phyloP scores from a whole-genome alignment of 1,140 invertebrate species.

The Zaprionus capensis region DNA sequence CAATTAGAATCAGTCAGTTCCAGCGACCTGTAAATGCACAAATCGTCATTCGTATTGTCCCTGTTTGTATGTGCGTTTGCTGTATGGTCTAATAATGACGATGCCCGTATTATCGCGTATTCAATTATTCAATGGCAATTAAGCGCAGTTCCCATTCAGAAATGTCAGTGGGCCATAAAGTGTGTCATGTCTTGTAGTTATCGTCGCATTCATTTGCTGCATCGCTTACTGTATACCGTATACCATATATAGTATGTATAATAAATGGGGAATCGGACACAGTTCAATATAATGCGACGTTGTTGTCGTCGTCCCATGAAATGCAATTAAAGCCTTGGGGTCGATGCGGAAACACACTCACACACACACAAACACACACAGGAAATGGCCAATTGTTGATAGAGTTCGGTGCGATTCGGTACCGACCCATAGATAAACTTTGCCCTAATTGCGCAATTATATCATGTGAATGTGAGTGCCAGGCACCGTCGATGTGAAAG shows the following conservation, averaged over 20 bases:
- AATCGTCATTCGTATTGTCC: neutral
- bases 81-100: neutral
- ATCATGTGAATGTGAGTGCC: constrained; percentile 46
- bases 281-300: constrained; percentile 5
- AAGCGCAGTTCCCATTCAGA: neutral
- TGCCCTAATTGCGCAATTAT: constrained; percentile 70
- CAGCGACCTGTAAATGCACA: neutral
- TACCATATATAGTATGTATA: neutral
- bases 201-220: neutral
- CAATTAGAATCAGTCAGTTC: neutral
- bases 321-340: constrained; percentile 40
- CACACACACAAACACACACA: neutral
- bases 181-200: constrained; percentile 6
- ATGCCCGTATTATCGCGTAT: constrained; percentile 1
- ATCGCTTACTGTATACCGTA: neutral
- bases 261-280: neutral
- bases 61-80: neutral
- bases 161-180: neutral
- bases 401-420: constrained; percentile 15
- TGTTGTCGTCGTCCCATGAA: constrained; percentile 31
- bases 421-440: constrained; percentile 36
- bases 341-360: constrained; percentile 16
- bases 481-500: constrained; percentile 1
- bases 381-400: constrained; percentile 37
- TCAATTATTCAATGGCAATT: constrained; percentile 12